phyloP scores from a whole-genome alignment of 2,113 vertebrate species.

The Aix galericulata region DNA sequence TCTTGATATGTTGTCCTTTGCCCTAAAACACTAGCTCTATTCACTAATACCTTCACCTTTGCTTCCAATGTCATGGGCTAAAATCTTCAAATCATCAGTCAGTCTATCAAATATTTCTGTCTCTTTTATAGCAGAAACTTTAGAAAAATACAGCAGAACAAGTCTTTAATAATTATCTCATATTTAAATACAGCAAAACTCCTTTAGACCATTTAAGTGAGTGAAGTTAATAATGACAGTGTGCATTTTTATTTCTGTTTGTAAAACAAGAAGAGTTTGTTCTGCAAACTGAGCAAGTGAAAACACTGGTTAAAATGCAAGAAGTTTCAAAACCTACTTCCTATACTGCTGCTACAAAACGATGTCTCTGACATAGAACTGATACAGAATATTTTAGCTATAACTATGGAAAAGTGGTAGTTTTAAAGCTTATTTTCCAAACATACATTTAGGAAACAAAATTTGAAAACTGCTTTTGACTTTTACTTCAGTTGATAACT shows the following conservation, averaged over 20 bases:
- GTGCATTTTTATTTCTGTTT: neutral
- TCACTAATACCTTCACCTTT: constrained; percentile 58
- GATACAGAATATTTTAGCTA: neutral
- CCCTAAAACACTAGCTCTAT: neutral
- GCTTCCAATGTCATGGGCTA: neutral
- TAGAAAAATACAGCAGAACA: neutral
- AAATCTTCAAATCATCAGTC: neutral
- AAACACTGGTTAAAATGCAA: neutral
- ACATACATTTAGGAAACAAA: neutral
- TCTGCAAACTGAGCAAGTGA: constrained; percentile 10
- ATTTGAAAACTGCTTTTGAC: neutral
- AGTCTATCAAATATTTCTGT: constrained; percentile 21
- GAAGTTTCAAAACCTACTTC: neutral
- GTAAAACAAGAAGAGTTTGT: neutral
- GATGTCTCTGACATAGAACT: neutral
- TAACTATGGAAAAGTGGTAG: neutral
- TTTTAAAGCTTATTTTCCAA: neutral
- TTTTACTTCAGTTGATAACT: neutral
- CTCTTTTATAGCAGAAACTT: neutral
- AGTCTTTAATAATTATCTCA: neutral
- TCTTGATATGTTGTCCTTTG: constrained; percentile 39
- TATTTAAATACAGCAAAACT: neutral
- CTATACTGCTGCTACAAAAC: neutral
- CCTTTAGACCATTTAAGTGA: neutral
- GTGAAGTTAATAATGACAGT: neutral